Conservation (phyloP, 2,113 vertebrate genomes). For the Albula goreensis region DNA sequence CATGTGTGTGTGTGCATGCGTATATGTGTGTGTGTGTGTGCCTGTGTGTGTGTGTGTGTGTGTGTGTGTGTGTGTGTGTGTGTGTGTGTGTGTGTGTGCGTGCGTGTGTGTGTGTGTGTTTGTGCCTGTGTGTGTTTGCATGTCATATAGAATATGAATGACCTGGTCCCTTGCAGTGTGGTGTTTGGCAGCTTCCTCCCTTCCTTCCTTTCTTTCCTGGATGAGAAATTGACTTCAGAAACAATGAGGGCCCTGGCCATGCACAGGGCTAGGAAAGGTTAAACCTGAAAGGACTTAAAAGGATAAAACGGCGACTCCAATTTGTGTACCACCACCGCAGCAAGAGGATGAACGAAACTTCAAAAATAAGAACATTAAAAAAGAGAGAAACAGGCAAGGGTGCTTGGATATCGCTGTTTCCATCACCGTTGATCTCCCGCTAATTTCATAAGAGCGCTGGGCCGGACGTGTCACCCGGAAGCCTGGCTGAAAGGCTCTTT, state of each 20-base stretch:
- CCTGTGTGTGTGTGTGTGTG: no score
- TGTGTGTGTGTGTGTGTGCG: no score
- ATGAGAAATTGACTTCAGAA: background rate
- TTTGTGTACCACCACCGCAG: background rate
- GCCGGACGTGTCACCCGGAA: background rate
- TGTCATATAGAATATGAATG: no score
- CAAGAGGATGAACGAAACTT: constrained; percentile 1
- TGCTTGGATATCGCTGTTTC: background rate
- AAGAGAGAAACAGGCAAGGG: background rate
- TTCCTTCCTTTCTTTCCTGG: background rate
- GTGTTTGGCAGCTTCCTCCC: background rate
- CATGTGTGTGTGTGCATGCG: no score
- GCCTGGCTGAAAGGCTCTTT: background rate
- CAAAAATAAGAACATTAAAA: constrained; percentile 7
- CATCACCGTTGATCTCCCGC: background rate
- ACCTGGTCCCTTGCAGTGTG: background rate
- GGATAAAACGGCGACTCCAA: background rate
- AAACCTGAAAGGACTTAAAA: background rate
- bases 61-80: no score
- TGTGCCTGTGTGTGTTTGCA: no score
- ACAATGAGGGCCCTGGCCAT: background rate
- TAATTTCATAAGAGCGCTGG: background rate
- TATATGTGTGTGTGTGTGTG: no score
- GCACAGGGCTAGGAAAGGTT: background rate
- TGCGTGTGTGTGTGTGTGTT: no score